Evolutionary conservation across 2,113 vertebrate genomes (phyloP).

Genomic region (Trinectes maculatus): DNA sequence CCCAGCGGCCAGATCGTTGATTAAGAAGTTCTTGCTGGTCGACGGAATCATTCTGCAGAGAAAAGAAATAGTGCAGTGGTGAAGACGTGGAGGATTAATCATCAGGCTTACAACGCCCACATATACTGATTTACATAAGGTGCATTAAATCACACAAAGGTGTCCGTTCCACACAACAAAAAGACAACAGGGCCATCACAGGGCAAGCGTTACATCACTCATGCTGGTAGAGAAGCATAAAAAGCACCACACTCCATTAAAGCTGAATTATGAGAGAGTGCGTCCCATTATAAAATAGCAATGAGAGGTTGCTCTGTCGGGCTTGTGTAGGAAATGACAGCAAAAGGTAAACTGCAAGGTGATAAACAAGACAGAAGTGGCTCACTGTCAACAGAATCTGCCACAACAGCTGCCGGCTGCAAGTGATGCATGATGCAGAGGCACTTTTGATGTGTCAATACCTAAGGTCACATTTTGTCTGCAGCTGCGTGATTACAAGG

Average conservation of each 20-base stretch:
- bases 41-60: conserved; percentile 91
- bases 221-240: conserved; percentile 27
- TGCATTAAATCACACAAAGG: conserved; percentile 52
- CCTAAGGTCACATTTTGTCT: conserved; percentile 54
- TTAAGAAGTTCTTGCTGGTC: conserved; percentile 89
- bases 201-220: conserved; percentile 37
- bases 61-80: conserved; percentile 25
- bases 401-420: conserved; percentile 55
- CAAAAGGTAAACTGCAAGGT: conserved; percentile 49
- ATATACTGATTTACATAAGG: conserved; percentile 48
- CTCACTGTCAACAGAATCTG: conserved; percentile 32
- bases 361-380: conserved; percentile 55
- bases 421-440: conserved; percentile 48
- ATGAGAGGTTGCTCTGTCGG: conserved; percentile 30
- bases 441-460: conserved; percentile 59
- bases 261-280: conserved; percentile 44
- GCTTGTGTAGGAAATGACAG: conserved; percentile 39
- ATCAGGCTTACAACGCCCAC: conserved; percentile 37
- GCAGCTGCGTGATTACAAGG: conserved; percentile 50
- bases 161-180: conserved; percentile 37
- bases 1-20: conserved; percentile 91
- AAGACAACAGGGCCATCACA: conserved; percentile 18
- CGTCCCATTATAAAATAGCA: conserved; percentile 25
- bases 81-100: conserved; percentile 44
- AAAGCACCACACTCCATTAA: conserved; percentile 31